Evolutionary conservation across 1,140 invertebrate genomes (phyloP), one percentile per base, ranked within the genome.

Genomic region (Campodea augens): DNA sequence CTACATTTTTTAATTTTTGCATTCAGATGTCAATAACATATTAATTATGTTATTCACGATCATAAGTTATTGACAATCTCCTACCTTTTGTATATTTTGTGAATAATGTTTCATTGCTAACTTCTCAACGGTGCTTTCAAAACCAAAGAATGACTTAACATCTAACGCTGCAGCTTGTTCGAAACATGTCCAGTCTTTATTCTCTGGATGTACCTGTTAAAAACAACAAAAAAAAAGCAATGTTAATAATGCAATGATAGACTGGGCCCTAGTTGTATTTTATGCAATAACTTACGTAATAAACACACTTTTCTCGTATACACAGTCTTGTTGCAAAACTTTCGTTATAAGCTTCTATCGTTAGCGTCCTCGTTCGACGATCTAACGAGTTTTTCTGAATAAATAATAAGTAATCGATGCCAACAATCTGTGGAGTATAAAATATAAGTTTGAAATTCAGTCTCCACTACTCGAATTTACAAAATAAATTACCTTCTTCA

Each of bases 61-160:
- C n/a, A n/a, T n/a, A n/a, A n/a, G n/a, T n/a, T n/a, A n/a, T n/a
- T n/a, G n/a, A n/a, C n/a, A n/a, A n/a, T n/a, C n/a, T n/a, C n/a
- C 40, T 57, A 81, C 84, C 68, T 90, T 91, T 44, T 83, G 76
- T 55, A 93, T 85, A 60, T 89, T 92, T 22, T 79, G 73, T 18
- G 86, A 83, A 61, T 97, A 97, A 59, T 97, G 91, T 59, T 95
- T 96, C 76, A 96, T 92, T 5, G 89, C 88, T 54, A 97, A 72
- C 59, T 95, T 96, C 66, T 97, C 91, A 55, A 96, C 88, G 1
- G 84, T 83, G 57, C 76, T 81, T 68, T 97, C 91, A 60, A 96
- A 90, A 0, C 90, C 90, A 66, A 93, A 95, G 62, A 97, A 97
- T 54, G 86, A 91, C 61, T 90, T 93, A 4, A 97, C 87, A 66